These are phyloP conservation scores for Chaetodon trifascialis DNA, from an alignment of 2,113 vertebrate species.

Conservation along the genomic window DNA sequence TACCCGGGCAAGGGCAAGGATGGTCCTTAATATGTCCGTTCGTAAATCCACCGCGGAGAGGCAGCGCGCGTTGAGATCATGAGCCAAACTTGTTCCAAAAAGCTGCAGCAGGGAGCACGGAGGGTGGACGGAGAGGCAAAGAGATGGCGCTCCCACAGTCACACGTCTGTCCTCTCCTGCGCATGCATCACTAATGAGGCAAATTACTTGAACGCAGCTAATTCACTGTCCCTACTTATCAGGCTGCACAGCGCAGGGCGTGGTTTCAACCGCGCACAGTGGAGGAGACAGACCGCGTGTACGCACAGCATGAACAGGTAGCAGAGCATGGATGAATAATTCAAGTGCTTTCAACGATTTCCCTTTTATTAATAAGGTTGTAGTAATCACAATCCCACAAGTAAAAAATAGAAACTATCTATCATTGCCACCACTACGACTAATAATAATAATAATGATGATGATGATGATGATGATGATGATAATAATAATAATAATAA, in stretches of 20 bases:
- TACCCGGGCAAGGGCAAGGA: not conserved
- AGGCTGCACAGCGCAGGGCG: slow-evolving; percentile 84
- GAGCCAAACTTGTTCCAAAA: not conserved
- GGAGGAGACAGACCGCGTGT: too few species aligned
- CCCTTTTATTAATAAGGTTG: too few species aligned
- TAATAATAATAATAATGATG: too few species aligned
- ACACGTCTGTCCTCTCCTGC: not conserved
- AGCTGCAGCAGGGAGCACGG: not conserved
- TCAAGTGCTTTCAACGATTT: too few species aligned
- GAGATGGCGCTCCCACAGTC: not conserved
- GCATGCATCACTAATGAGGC: not conserved
- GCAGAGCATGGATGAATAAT: too few species aligned
- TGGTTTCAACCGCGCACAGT: slow-evolving; percentile 83
- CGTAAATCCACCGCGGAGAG: not conserved
- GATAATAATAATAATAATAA: too few species aligned
- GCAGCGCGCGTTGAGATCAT: slow-evolving; percentile 14
- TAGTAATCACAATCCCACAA: too few species aligned
- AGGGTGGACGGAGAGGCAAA: not conserved
- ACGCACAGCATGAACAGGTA: too few species aligned
- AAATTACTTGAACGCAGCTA: slow-evolving; percentile 53
- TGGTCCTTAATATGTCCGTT: not conserved
- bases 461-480: too few species aligned
- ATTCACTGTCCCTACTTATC: slow-evolving; percentile 81
- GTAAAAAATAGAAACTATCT: too few species aligned
- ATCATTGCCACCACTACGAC: too few species aligned